Base-by-base conservation (phyloP, 2,888 invertebrate genomes). In the Cinara cedri region DNA sequence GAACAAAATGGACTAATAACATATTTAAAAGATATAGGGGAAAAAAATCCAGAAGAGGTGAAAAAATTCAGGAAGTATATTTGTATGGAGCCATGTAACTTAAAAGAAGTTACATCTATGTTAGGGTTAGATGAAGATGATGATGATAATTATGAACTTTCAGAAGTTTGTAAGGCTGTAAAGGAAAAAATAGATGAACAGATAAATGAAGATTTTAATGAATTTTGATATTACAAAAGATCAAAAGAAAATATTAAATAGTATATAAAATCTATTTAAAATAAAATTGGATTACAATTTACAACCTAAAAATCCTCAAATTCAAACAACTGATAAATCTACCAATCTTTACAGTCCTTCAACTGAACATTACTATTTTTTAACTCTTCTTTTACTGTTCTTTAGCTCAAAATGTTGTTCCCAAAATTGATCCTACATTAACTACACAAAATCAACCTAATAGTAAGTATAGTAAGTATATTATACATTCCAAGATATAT, bases 1-100 rank as follows among this genome's bases (percentile, higher is more conserved):
- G 94, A 95, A 85, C 94, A 95, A 84, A 92, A 93, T 84, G 91
- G 92, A 83, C 88, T 95, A 6, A 94, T 95, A 49, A 91, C 90
- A 0, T 94, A 94, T 84, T 85, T 95, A 81, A 93, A 93, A 84
- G 93, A 93, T 85, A 85, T 95, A 55, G 94, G 95, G 85, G 90
- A 90, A 0, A 89, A 89, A 3, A 92, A 94, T 84, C 92, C 93
- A 0, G 87, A 88, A 57, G 89, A 93, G n/a, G 94, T 94, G 0
- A 93, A 93, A 84, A 89, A 90, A 82, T 85, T 94, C 62, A 87
- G 93, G 11, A 91, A 92, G 84, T 94, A 91, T 85, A 93, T 94
- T 0, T 91, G 92, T 85, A 85, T 91, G 16, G 88, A 88, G 3
- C 83, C 84, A 0, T 83, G 76, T 1, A 81, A 82, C 34, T 81